A percentile compares a stretch with the other conserved stretches of the same genome.
These are phyloP conservation scores for Orchesella cincta DNA, from an alignment of 1,140 invertebrate genomes.

Conservation along the genomic window DNA sequence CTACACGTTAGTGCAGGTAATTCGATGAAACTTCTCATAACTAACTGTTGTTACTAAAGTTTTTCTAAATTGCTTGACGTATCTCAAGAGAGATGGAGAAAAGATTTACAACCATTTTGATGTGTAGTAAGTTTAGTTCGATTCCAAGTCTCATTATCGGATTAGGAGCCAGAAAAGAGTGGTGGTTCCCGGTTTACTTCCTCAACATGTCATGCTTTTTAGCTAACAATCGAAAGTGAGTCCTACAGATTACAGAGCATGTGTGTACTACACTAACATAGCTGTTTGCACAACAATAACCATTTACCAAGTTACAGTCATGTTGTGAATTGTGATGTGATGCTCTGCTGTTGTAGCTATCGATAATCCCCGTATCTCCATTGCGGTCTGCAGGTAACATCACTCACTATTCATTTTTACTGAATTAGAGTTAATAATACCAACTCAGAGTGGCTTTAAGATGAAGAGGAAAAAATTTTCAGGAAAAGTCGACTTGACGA, in stretches of 20 bases:
- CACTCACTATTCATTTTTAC: no score
- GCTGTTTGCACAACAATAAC: neutral
- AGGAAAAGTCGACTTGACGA: constrained; percentile 1
- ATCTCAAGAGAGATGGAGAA: no score
- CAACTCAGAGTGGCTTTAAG: neutral
- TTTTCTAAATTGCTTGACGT: no score
- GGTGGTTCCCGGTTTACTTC: neutral
- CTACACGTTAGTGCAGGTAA: no score
- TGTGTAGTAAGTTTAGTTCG: neutral
- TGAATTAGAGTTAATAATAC: neutral
- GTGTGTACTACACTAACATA: neutral
- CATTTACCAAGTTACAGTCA: neutral
- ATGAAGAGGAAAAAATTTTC: neutral
- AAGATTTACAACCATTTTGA: no score
- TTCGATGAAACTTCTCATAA: no score
- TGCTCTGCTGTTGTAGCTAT: neutral
- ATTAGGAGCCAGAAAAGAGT: neutral
- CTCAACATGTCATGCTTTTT: neutral
- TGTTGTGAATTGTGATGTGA: neutral
- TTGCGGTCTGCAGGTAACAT: no score
- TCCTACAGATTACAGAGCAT: neutral
- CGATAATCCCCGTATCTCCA: neutral
- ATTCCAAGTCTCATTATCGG: neutral
- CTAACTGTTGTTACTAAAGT: no score
- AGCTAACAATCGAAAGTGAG: neutral